phyloP scores from a whole-genome alignment of 2,797 vertebrate species.

The Ibycter americanus region DNA sequence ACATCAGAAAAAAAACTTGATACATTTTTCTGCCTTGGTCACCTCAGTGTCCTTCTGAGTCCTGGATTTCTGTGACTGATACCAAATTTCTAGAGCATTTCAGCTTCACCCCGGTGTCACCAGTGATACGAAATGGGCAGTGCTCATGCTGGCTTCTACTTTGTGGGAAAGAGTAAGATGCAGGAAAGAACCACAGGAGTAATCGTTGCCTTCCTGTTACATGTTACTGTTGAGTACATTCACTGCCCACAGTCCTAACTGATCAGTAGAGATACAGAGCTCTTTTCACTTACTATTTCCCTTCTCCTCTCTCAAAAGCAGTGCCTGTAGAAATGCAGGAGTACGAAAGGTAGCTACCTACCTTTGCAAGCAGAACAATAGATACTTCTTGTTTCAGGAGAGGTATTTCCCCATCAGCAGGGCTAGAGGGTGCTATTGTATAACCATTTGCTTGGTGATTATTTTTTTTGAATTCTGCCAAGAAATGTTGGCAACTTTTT shows the following conservation, averaged over 20 bases:
- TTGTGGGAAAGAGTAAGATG: background rate
- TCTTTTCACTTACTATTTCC: background rate
- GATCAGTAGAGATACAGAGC: background rate
- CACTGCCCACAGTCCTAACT: background rate
- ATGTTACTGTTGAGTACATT: background rate
- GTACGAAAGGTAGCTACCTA: background rate
- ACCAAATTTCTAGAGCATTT: background rate
- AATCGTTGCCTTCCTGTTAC: background rate
- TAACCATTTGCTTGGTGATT: background rate
- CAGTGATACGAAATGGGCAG: background rate
- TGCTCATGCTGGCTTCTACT: background rate
- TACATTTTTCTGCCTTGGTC: background rate
- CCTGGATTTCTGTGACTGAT: background rate
- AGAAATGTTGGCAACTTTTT: background rate
- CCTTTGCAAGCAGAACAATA: background rate
- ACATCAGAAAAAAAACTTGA: background rate
- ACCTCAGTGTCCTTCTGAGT: background rate
- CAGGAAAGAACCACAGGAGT: fast-evolving
- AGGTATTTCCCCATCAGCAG: background rate
- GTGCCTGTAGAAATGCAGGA: background rate
- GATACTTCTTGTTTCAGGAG: background rate
- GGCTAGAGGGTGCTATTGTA: conserved; percentile 71
- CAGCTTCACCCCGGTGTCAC: background rate
- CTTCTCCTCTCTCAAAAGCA: background rate
- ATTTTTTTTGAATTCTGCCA: background rate